phyloP scores from a whole-genome alignment of 2,113 vertebrate species.

The Emydocephalus ijimae region DNA sequence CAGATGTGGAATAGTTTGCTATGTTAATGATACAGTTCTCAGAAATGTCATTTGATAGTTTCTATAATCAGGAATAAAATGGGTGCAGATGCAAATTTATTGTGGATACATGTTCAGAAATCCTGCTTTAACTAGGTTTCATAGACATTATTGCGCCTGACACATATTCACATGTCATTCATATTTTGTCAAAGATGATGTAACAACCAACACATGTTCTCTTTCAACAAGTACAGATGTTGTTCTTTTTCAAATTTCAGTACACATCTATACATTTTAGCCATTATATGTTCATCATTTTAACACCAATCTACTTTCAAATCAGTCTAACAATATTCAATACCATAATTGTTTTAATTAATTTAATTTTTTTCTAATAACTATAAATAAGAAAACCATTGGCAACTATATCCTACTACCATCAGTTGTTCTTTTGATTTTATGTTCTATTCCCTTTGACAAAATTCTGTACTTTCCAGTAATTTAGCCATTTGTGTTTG shows the following conservation, averaged over 20 bases:
- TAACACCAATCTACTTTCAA: not conserved
- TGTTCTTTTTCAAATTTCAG: not conserved
- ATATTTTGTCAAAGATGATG: not conserved
- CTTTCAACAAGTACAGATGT: not conserved
- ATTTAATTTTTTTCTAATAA: not conserved
- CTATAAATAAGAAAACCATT: not conserved
- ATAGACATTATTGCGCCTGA: not conserved
- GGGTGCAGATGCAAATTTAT: not conserved
- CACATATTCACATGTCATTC: not conserved
- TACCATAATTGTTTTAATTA: not conserved
- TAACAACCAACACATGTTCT: not conserved
- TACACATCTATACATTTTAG: not conserved
- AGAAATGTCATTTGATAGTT: not conserved
- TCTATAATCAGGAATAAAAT: not conserved
- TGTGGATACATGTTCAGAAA: not conserved
- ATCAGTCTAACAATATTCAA: not conserved
- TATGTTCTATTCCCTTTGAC: not conserved
- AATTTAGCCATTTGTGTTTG: not conserved
- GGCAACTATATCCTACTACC: not conserved
- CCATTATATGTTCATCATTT: not conserved
- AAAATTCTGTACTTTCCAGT: not conserved
- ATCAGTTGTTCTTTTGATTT: not conserved
- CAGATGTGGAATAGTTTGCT: not conserved
- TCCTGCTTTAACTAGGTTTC: not conserved
- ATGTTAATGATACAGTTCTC: not conserved